A percentile compares a stretch with the other conserved stretches of the same genome.
Evolutionary conservation across 2,113 vertebrate species (phyloP).

Genomic region (Percina caprodes): DNA sequence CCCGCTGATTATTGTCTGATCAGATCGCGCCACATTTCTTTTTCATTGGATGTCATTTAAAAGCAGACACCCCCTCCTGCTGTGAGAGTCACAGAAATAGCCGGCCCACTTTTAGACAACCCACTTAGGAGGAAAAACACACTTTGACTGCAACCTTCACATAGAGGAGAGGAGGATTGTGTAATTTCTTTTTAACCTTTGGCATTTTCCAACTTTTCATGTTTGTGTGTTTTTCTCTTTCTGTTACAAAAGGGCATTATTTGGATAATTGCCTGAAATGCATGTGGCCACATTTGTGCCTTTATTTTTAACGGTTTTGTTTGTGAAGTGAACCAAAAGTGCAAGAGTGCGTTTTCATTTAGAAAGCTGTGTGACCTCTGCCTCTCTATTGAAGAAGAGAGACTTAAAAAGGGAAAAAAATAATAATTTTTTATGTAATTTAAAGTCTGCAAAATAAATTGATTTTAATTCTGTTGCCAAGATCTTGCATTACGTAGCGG

Average conservation of each 20-base stretch:
- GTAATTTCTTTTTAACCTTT: slow-evolving; percentile 5
- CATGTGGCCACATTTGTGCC: background rate
- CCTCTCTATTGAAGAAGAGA: too few species aligned
- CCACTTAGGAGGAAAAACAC: slow-evolving; percentile 61
- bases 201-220: slow-evolving; percentile 1
- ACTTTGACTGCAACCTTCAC: slow-evolving; percentile 60
- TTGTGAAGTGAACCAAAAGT: slow-evolving; percentile 25
- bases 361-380: background rate
- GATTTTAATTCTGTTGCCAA: background rate
- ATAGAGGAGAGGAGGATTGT: slow-evolving; percentile 43
- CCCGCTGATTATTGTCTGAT: slow-evolving; percentile 43
- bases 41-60: slow-evolving; percentile 37
- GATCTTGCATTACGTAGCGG: background rate
- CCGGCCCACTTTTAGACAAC: slow-evolving; percentile 71
- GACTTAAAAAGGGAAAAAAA: background rate
- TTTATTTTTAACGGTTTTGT: background rate
- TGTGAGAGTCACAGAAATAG: slow-evolving; percentile 64
- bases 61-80: slow-evolving; percentile 24
- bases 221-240: slow-evolving; percentile 1
- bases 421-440: background rate
- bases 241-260: background rate
- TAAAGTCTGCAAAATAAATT: background rate
- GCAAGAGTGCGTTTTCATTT: background rate
- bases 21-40: slow-evolving; percentile 14
- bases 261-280: background rate